Base-by-base conservation (phyloP, 2,888 invertebrate species). In the Caenorhabditis becei region DNA sequence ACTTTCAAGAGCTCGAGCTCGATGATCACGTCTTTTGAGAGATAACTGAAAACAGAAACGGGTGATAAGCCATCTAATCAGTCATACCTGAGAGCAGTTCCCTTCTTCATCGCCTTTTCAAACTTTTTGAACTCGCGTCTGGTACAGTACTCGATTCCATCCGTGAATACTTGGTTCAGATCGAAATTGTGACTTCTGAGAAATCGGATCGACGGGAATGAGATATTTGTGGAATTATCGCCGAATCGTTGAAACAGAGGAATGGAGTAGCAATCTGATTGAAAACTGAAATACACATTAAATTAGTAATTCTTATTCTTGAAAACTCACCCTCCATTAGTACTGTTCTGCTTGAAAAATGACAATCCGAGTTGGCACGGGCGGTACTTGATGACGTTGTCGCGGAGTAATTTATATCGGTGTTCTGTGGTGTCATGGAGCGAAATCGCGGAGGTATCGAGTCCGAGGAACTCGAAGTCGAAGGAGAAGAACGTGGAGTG, bases 391-490 rank as follows among this genome's bases (percentile, higher is more conserved):
- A 59, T 54, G 26, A 75, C 75, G 35, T 49, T 63, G 8, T 63
- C 53, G 5, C 75, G 69, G 8, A 69, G 56, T 18, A 59, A 37
- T 11, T 20, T 2, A 41, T 80, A 80, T 20, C 80, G 28, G 1
- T 18, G 7, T 24, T 63, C 58, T 0, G 70, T 53, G 0, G 69
- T 61, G 37, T 80, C 80, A 20, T 71, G 71, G 2, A 80, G 56
- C 3, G 72, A 62, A 16, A 62, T 63, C 2, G 63, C 41, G 2
- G 63, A 11, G 1, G 51, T 32, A 4, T 74, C 74, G 20, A 80
- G 54, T 0, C 79, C 79, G 14, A 79, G 47, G 44, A 79, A 80
- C 26, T 80, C 80, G 70, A 80, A 80, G 53, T 80, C 80, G 44
- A 80, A 44, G 0, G 80, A 69, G 7, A 75, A 20, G 23, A 72